Evolutionary conservation across 1,140 invertebrate species (phyloP).

Genomic region (Periplaneta americana): DNA sequence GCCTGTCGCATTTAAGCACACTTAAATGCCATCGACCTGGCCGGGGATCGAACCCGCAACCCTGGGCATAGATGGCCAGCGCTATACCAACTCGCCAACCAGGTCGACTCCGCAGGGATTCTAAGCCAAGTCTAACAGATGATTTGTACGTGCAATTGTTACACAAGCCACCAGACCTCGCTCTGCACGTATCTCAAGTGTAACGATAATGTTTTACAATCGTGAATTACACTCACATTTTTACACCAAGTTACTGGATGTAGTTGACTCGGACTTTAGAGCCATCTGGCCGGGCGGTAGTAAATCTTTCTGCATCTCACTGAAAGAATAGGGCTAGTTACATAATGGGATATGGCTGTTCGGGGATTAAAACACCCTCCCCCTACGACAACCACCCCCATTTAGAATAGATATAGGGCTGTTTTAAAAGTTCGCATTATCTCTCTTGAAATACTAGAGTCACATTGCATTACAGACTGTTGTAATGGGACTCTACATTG

Average conservation of each 20-base stretch:
- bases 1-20: too few relatives aligned
- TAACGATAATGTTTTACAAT: not conserved
- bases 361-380: not conserved
- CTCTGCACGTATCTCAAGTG: not conserved
- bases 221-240: not conserved
- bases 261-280: not conserved
- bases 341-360: not conserved
- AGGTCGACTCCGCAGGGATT: too few relatives aligned
- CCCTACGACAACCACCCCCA: not conserved
- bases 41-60: too few relatives aligned
- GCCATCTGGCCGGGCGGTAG: not conserved
- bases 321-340: not conserved
- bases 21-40: too few relatives aligned
- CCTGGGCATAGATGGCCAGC: too few relatives aligned
- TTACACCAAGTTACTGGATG: not conserved
- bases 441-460: not conserved
- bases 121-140: too few relatives aligned
- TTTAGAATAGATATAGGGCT: not conserved
- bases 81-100: too few relatives aligned
- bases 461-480: too few relatives aligned
- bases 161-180: not conserved
- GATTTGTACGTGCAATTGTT: too few relatives aligned
- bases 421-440: not conserved
- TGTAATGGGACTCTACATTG: too few relatives aligned
- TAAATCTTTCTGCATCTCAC: not conserved